phyloP scores from a whole-genome alignment of 2,113 vertebrate species.

The Colistium nudipinnis region DNA sequence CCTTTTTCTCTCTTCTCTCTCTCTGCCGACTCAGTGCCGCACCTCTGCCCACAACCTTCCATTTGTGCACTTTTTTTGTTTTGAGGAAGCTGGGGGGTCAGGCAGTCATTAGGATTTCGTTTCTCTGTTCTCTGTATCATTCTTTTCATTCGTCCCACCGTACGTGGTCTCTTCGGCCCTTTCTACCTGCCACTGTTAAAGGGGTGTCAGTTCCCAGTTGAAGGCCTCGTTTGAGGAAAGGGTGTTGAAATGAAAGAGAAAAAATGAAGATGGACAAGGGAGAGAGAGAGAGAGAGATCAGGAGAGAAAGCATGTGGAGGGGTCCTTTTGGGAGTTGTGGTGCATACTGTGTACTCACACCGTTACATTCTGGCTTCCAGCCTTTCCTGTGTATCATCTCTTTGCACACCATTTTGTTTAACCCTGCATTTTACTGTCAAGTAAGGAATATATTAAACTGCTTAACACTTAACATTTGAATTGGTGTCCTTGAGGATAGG shows the following conservation, averaged over 20 bases:
- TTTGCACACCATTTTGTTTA: constrained; percentile 28
- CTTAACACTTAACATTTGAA: constrained; percentile 7
- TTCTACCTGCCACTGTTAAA: constrained; percentile 54
- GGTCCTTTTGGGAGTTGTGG: constrained; percentile 33
- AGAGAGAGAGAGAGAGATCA: constrained; percentile 33
- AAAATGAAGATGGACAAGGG: constrained; percentile 16
- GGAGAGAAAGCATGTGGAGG: constrained; percentile 40
- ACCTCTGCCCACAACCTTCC: constrained; percentile 52
- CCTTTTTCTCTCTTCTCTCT: constrained; percentile 17
- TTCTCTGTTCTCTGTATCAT: constrained; percentile 36
- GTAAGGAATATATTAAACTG: constrained; percentile 12
- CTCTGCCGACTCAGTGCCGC: constrained; percentile 30
- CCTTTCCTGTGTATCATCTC: constrained; percentile 16
- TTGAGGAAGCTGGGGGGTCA: constrained; percentile 27
- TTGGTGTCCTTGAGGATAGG: background rate
- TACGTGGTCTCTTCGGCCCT: constrained; percentile 20
- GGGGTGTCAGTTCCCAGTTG: constrained; percentile 30
- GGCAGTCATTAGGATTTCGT: constrained; percentile 65
- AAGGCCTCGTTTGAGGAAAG: constrained; percentile 45
- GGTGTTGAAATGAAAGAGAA: constrained; percentile 47
- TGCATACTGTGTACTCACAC: constrained; percentile 41
- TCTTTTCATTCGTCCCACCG: constrained; percentile 41
- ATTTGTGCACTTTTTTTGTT: constrained; percentile 56
- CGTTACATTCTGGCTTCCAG: constrained; percentile 31
- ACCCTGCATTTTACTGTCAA: constrained; percentile 1